phyloP scores from a whole-genome alignment of 2,888 invertebrate species.

The Palloptera scutellata region DNA sequence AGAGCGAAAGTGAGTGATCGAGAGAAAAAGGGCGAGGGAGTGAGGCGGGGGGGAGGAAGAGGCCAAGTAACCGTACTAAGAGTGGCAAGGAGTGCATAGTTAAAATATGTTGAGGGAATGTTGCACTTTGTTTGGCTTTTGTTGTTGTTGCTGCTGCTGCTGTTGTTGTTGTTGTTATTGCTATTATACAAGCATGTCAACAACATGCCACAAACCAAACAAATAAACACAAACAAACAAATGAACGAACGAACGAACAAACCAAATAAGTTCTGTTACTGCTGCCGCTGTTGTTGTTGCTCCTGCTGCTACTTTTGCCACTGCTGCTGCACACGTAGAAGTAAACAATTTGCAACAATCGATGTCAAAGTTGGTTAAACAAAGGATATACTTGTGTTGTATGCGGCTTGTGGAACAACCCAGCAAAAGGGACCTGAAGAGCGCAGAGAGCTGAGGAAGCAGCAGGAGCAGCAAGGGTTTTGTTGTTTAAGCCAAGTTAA shows the following conservation, averaged over 20 bases:
- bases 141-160: background rate
- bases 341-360: conserved; percentile 3
- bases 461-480: no score
- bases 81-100: background rate
- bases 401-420: no score
- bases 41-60: background rate
- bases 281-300: no score
- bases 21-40: background rate
- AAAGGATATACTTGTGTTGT: background rate
- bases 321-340: background rate
- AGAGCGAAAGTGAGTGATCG: background rate
- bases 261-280: background rate
- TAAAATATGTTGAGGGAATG: background rate
- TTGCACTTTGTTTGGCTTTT: background rate
- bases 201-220: conserved; percentile 4
- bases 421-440: no score
- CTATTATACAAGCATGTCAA: background rate
- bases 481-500: no score
- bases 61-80: background rate
- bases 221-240: conserved; percentile 2
- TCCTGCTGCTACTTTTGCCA: no score
- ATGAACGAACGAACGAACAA: background rate
- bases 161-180: background rate
- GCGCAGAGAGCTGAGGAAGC: no score
- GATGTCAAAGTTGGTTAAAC: conserved; percentile 4